A percentile compares a stretch with the other conserved stretches of the same genome.
These are phyloP conservation scores for Callospermophilus lateralis DNA, from an alignment of 2,113 vertebrate genomes.

Conservation along the genomic window DNA sequence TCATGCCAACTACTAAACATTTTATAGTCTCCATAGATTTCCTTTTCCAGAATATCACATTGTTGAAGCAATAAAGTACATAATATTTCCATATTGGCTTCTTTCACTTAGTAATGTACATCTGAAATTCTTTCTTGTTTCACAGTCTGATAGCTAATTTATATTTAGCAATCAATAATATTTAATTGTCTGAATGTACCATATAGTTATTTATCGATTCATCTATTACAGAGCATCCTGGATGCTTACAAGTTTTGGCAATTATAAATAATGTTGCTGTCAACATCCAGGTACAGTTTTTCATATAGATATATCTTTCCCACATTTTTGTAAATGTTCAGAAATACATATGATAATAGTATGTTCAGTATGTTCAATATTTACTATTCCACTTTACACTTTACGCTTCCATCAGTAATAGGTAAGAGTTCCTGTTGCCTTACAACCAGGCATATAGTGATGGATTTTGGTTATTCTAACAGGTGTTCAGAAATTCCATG, in stretches of 20 bases:
- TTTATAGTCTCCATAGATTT: background rate
- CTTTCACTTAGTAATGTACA: background rate
- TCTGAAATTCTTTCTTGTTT: background rate
- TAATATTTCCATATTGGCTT: background rate
- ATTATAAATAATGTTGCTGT: background rate
- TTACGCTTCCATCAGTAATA: background rate
- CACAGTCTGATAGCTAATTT: background rate
- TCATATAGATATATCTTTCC: background rate
- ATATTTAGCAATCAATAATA: background rate
- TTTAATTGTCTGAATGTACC: background rate
- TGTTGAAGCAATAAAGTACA: background rate
- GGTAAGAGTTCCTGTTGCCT: background rate
- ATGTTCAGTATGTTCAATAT: too few species aligned
- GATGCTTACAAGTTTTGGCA: background rate
- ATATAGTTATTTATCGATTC: background rate
- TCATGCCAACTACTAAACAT: background rate
- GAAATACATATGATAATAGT: too few species aligned
- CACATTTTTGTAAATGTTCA: background rate
- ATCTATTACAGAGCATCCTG: background rate
- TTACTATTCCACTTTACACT: background rate
- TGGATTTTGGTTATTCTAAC: background rate
- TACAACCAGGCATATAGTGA: background rate
- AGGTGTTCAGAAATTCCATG: background rate
- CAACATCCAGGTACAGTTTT: background rate
- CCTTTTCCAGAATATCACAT: background rate